phyloP scores from a whole-genome alignment of 2,888 invertebrate genomes.

The Azorinus chamasolen region DNA sequence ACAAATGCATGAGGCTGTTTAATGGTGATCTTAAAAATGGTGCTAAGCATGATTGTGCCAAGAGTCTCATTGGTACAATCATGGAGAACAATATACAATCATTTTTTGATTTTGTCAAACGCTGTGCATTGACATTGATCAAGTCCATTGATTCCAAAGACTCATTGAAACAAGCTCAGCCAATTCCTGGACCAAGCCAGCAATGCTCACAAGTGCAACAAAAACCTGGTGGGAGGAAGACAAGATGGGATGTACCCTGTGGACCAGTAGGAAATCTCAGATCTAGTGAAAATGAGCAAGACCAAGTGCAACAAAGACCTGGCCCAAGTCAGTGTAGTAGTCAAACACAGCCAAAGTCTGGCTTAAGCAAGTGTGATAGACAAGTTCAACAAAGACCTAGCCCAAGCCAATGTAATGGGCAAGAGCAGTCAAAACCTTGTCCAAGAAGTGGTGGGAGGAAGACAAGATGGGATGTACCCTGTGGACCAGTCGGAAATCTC shows the following conservation, averaged over 20 bases:
- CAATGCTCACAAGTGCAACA: neutral
- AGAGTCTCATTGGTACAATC: constrained; percentile 51
- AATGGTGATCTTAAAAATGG: constrained; percentile 28
- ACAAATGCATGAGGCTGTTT: constrained; percentile 63
- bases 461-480: neutral
- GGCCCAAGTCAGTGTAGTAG: constrained; percentile 6
- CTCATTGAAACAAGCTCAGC: neutral
- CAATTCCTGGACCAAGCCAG: constrained; percentile 2
- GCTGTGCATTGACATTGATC: constrained; percentile 58
- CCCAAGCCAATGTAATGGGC: too few relatives aligned
- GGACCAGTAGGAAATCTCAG: too few relatives aligned
- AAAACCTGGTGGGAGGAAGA: neutral
- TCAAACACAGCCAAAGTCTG: too few relatives aligned
- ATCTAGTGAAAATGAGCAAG: too few relatives aligned
- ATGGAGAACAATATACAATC: constrained; percentile 57
- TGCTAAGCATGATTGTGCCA: constrained; percentile 61
- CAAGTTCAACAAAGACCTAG: too few relatives aligned
- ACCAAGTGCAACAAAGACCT: neutral
- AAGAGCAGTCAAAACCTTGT: too few relatives aligned
- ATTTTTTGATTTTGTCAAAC: constrained; percentile 68
- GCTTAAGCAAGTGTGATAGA: too few relatives aligned
- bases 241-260: neutral
- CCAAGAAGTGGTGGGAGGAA: constrained; percentile 4
- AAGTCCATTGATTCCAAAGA: constrained; percentile 24
- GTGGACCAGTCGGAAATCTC: too few relatives aligned